A percentile compares a stretch with the other conserved stretches of the same genome.
These are phyloP conservation scores for Epirrita christyi DNA, from an alignment of 2,888 invertebrate genomes.

Conservation along the genomic window DNA sequence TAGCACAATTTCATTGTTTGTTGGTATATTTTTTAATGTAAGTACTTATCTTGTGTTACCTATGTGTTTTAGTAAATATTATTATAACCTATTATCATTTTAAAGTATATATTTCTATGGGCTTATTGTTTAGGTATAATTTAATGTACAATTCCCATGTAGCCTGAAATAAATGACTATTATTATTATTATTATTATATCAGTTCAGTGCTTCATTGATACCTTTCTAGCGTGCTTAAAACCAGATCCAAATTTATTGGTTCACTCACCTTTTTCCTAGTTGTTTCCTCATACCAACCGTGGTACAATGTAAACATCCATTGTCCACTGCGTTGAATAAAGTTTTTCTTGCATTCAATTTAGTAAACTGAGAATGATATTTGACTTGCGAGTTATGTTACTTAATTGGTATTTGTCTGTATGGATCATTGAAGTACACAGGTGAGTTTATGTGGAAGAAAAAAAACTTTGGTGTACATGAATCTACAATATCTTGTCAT, in stretches of 20 bases:
- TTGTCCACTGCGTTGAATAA: constrained; percentile 40
- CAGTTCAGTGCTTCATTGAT: background rate
- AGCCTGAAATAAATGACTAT: too few relatives aligned
- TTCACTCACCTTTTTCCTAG: constrained; percentile 7
- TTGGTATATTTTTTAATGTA: too few relatives aligned
- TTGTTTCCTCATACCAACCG: constrained; percentile 33
- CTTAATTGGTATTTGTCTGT: constrained; percentile 25
- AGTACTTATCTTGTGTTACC: too few relatives aligned
- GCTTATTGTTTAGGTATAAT: too few relatives aligned
- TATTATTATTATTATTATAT: too few relatives aligned
- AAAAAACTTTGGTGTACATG: background rate
- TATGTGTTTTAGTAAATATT: too few relatives aligned
- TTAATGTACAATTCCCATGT: too few relatives aligned
- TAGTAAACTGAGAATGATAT: constrained; percentile 52
- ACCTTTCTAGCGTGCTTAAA: background rate
- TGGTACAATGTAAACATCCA: constrained; percentile 40
- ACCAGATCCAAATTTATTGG: background rate
- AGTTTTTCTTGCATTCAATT: constrained; percentile 50
- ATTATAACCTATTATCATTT: too few relatives aligned
- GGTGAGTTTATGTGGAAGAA: background rate
- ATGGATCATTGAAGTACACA: constrained; percentile 23
- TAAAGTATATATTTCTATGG: too few relatives aligned
- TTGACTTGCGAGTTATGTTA: constrained; percentile 39
- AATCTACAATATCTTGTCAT: too few relatives aligned
- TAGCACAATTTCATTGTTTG: too few relatives aligned